Evolutionary conservation across 1,140 invertebrate genomes (phyloP).

Genomic region (Drosophila mayri): DNA sequence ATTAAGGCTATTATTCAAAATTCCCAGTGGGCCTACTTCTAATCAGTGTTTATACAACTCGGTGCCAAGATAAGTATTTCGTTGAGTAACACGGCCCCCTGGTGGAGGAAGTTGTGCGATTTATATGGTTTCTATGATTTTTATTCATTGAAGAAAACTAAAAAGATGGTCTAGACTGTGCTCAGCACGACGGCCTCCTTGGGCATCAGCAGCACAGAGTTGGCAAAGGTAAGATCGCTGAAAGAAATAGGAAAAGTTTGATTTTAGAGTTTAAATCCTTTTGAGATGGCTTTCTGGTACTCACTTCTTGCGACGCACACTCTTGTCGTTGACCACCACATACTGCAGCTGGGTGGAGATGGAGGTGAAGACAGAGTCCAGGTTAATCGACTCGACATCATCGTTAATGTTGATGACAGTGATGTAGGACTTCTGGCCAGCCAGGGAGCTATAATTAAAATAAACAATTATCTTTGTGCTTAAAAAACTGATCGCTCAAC

Average conservation of each 20-base stretch:
- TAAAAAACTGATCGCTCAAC: background rate
- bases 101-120: background rate
- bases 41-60: slow-evolving; percentile 30
- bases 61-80: slow-evolving; percentile 8
- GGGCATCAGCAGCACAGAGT: slow-evolving; percentile 72
- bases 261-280: background rate
- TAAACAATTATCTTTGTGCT: rapidly evolving
- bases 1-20: slow-evolving; percentile 20
- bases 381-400: slow-evolving; percentile 68
- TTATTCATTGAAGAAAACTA: slow-evolving; percentile 8
- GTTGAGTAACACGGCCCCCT: slow-evolving; percentile 1
- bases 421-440: slow-evolving; percentile 62
- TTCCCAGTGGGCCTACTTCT: slow-evolving; percentile 4
- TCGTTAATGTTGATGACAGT: slow-evolving; percentile 71
- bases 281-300: background rate
- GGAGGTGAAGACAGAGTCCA: slow-evolving; percentile 59
- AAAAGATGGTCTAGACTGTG: slow-evolving; percentile 51
- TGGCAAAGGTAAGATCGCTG: slow-evolving; percentile 65
- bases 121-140: slow-evolving; percentile 1
- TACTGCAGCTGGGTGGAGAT: slow-evolving; percentile 62
- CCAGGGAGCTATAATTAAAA: slow-evolving; percentile 42
- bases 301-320: slow-evolving; percentile 73
- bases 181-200: slow-evolving; percentile 76
- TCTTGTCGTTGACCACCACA: slow-evolving; percentile 72
- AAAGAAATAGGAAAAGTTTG: background rate